Evolutionary conservation across 1,140 invertebrate species (phyloP).

Genomic region (Caenorhabditis inopinata): DNA sequence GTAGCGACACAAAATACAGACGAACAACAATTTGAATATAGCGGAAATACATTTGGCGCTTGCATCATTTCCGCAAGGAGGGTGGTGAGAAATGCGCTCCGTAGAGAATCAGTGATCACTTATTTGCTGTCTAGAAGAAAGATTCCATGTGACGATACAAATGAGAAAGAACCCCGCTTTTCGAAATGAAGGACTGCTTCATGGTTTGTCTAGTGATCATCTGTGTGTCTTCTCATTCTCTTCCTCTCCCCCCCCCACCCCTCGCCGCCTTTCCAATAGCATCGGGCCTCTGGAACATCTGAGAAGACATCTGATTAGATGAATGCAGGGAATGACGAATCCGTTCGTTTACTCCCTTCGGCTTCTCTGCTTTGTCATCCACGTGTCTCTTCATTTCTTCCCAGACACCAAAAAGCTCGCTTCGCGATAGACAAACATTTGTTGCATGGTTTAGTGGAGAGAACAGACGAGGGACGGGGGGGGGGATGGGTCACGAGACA

Average conservation of each 20-base stretch:
- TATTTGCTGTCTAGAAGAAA: background rate
- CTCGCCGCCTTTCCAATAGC: background rate
- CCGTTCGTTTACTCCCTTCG: background rate
- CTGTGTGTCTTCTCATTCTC: background rate
- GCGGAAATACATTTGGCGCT: background rate
- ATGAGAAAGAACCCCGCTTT: background rate
- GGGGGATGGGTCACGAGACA: slow-evolving; percentile 6
- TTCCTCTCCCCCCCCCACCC: background rate
- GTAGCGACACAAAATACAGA: background rate
- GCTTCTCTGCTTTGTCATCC: background rate
- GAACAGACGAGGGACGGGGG: background rate
- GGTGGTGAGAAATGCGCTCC: background rate
- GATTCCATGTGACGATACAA: background rate
- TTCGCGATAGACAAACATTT: slow-evolving; percentile 10
- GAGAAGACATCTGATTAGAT: slow-evolving; percentile 25
- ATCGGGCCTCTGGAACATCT: background rate
- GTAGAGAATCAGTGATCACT: slow-evolving; percentile 9
- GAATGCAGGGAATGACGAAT: background rate
- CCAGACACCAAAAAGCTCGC: slow-evolving; percentile 20
- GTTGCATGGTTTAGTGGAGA: slow-evolving; percentile 1
- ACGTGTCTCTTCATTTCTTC: background rate
- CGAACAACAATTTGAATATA: background rate
- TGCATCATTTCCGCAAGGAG: background rate
- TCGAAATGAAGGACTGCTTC: slow-evolving; percentile 21
- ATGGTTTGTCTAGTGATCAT: slow-evolving; percentile 31